phyloP scores from a whole-genome alignment of 2,888 invertebrate genomes.

The Pachycephus smyrnensis region DNA sequence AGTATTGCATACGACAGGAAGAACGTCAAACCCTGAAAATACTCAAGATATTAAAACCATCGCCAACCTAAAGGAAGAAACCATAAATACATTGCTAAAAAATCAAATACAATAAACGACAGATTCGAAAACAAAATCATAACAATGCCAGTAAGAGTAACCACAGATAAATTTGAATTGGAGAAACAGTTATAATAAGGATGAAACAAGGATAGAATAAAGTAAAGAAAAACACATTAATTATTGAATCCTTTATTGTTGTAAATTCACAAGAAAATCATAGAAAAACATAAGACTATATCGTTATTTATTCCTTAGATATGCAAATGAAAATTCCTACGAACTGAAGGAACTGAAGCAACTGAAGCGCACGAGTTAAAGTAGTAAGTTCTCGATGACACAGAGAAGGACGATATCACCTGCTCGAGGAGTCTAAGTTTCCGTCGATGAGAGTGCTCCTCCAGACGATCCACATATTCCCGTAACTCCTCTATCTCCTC shows the following conservation, averaged over 20 bases:
- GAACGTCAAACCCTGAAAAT: slow-evolving; percentile 90
- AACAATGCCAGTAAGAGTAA: not conserved
- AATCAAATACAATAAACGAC: slow-evolving; percentile 23
- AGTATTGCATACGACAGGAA: slow-evolving; percentile 95
- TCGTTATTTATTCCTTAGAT: not conserved
- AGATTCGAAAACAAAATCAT: slow-evolving; percentile 11
- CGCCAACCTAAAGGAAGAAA: slow-evolving; percentile 28
- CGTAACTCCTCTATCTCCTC: slow-evolving; percentile 94
- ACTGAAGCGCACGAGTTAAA: not conserved
- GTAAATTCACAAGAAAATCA: not conserved
- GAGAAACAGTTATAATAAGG: slow-evolving; percentile 19
- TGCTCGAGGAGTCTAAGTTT: slow-evolving; percentile 92
- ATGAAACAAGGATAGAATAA: slow-evolving; percentile 18
- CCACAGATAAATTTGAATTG: not conserved
- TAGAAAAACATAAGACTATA: slow-evolving; percentile 5
- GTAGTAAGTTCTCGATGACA: not conserved
- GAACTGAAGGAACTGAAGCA: not conserved
- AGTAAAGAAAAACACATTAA: slow-evolving; percentile 8
- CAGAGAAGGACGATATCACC: slow-evolving; percentile 70
- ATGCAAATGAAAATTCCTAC: not conserved
- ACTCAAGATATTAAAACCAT: not conserved
- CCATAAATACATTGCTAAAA: slow-evolving; percentile 27
- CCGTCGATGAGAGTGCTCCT: slow-evolving; percentile 90
- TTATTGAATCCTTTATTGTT: not conserved
- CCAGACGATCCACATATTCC: slow-evolving; percentile 91